Base-by-base conservation (phyloP, 2,888 invertebrate genomes). In the Litoditis marina region DNA sequence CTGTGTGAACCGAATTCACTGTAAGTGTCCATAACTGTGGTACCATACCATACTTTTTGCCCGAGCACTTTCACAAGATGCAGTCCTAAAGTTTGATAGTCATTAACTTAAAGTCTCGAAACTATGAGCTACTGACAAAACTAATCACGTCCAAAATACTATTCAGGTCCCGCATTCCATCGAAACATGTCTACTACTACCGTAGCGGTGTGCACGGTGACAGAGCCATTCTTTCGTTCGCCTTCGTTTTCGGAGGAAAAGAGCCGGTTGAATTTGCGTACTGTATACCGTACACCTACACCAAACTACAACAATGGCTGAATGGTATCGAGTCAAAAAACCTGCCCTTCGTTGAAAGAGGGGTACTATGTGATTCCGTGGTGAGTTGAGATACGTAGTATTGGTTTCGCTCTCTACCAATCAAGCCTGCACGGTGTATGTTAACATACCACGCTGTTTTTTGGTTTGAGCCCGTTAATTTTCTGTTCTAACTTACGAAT, bases 221-320 rank as follows among this genome's bases (percentile, higher is more conserved):
- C 54, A 91, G 94, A 76, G 92, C 93, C 84, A 90, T 96, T 32
- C 87, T 96, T 65, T 94, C 92, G 80, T 90, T 96, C 83, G 90
- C 92, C 0, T 95, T 95, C 84, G 90, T 90, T 28, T 96, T 98
- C 83, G 95, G 95, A 84, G 89, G 89, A 60, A 94, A 56, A 2
- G 94, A 95, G 80, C 88, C 92, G 1, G 95, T 93, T 83, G 94
- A 95, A 83, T 96, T 98, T 85, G 89, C 93, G 1, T 88, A 95
- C 78, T 90, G 91, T 30, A 92, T 91, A 66, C 96, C 96, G 0
- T 98, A 96, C 84, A 92, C 94, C n/a, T 96, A 94, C 84, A 90
- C 92, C 0, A 87, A 91, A 59, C 87, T 92, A 55, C 91, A 94
- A 84, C 89, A 90, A 46, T 91, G 93, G 85, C 85, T 96, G 69